Evolutionary conservation across 2,888 invertebrate genomes (phyloP).

Genomic region (Beris chalybata): DNA sequence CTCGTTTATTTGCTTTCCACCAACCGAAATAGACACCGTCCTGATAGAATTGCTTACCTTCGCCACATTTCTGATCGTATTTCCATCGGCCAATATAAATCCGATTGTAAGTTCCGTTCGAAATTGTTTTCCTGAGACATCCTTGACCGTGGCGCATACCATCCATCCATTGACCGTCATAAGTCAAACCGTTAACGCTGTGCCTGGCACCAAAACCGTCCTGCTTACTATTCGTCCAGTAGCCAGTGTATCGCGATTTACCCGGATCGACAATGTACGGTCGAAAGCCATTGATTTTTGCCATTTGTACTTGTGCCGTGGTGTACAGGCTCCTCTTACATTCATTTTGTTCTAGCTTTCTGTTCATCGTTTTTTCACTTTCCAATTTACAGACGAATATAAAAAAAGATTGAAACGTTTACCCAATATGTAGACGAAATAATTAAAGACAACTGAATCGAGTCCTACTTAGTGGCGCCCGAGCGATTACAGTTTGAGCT

Average conservation of each 20-base stretch:
- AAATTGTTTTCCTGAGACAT: constrained; percentile 46
- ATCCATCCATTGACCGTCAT: constrained; percentile 50
- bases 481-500: too few species aligned
- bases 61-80: constrained; percentile 49
- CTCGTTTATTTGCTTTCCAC: constrained; percentile 49
- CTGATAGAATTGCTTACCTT: constrained; percentile 51
- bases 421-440: too few species aligned
- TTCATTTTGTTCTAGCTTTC: too few species aligned
- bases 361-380: too few species aligned
- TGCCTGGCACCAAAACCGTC: constrained; percentile 46
- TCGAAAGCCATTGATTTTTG: constrained; percentile 45
- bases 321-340: background rate
- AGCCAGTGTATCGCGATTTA: constrained; percentile 48
- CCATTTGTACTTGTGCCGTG: background rate
- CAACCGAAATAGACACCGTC: constrained; percentile 51
- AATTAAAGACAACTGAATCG: too few species aligned
- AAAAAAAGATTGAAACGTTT: too few species aligned
- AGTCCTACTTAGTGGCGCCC: too few species aligned
- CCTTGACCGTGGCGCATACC: constrained; percentile 50
- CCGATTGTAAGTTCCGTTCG: constrained; percentile 44
- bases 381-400: too few species aligned
- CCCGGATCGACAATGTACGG: constrained; percentile 45
- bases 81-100: constrained; percentile 51
- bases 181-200: constrained; percentile 44
- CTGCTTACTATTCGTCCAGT: constrained; percentile 46